Evolutionary conservation across 2,888 invertebrate genomes (phyloP), one percentile per base, ranked within the genome.

Genomic region (Eurytoma adleriae): DNA sequence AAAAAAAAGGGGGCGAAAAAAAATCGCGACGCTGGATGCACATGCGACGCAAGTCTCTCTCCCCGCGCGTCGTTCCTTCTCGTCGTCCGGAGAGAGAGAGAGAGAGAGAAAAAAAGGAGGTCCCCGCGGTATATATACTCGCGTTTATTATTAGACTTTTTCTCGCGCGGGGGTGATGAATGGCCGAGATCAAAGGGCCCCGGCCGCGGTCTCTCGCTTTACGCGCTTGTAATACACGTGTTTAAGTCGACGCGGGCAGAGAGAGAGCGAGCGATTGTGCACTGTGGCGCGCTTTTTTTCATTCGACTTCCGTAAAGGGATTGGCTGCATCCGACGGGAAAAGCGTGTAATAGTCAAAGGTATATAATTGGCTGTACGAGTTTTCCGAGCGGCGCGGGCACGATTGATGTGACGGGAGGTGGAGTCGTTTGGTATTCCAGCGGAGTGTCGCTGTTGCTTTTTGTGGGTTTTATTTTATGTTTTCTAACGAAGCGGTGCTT

Each of bases 151-250:
- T 89, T 89, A 88, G 88, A 87, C 87, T 87, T 89, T 89, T 89
- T 89, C 88, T 88, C 86, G 85, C 87, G 85, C 84, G 86, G 40
- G 87, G 85, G 86, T 90, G 90, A 90, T 90, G 90, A 90, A 90
- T 89, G 88, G 74, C 86, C 81, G 83, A 89, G 90, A 90, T 90
- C 90, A 90, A 90, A 90, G 89, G 83, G 77, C 13, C 14, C 77
- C 70, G 69, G 78, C 87, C 89, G 88, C 84, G 84, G 86, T 86
- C 86, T 88, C 86, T 88, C 88, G 87, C 87, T 90, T 90, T 90
- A 89, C 90, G 89, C 89, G 89, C 90, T 87, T 90, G 90, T 90
- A 90, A 86, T 90, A 90, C 90, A 90, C 86, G 87, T 87, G 89
- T 88, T 87, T 86, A 84, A 85, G 30, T 62, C 67, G 59, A 75